phyloP scores from a whole-genome alignment of 92 coral and sea anemone species.

The Siderastrea radians region DNA sequence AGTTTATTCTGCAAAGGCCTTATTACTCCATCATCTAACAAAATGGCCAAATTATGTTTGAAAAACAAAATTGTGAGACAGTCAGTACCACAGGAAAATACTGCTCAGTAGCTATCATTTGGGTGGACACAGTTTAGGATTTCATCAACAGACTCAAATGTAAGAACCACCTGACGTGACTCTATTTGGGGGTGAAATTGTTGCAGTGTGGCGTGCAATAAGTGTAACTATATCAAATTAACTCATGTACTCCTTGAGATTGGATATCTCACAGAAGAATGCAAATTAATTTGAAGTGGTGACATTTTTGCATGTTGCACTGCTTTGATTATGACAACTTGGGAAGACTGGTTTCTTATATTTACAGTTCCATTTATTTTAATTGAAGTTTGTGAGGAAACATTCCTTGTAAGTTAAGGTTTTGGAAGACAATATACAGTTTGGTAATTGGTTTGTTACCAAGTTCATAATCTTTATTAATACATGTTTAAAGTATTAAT shows the following conservation, averaged over 20 bases:
- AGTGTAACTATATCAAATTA: background rate
- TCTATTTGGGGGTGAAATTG: no score
- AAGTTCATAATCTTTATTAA: background rate
- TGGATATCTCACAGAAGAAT: background rate
- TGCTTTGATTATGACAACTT: background rate
- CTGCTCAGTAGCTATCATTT: no score
- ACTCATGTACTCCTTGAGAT: background rate
- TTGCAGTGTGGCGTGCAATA: background rate
- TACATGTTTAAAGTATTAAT: constrained; percentile 10
- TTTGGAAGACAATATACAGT: background rate
- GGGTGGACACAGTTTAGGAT: no score
- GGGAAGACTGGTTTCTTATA: background rate
- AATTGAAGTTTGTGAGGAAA: background rate
- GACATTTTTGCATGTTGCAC: background rate
- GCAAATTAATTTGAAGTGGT: background rate
- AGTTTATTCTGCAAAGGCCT: background rate
- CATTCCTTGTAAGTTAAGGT: background rate
- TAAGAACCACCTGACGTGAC: no score
- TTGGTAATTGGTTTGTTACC: background rate
- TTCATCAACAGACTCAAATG: no score
- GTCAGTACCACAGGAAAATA: no score
- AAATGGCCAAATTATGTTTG: no score
- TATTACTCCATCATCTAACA: background rate
- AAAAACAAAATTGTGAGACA: background rate
- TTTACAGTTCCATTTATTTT: background rate